Base-by-base conservation (phyloP, 2,888 invertebrate species). In the Notodonta dromedarius region DNA sequence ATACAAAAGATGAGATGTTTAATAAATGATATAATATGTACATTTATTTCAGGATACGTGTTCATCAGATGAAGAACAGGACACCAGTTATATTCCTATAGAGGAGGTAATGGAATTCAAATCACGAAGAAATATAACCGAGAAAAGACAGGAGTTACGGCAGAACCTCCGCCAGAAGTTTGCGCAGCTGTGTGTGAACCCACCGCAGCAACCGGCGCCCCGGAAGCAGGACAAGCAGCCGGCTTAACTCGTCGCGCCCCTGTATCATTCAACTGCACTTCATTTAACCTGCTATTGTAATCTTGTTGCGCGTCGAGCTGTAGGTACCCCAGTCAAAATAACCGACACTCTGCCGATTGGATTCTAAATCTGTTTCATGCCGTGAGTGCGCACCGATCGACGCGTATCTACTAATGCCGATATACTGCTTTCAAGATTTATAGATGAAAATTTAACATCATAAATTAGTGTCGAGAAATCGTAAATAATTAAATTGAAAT, bases 61-160 rank as follows among this genome's bases (percentile, higher is more conserved):
- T 93, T 96, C 97, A 73, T 96, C 96, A 71, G 97, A 96, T 67
- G 96, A 96, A 74, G 96, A 96, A 82, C 96, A 96, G 73, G 96
- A 96, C 78, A 95, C 94, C 76, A 95, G 96, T 92, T 96, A 96
- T 94, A 98, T 98, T 94, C 97, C 98, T 72, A 95, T 96, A 77
- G 98, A 98, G 90, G 98, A 98, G 87, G 96, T 98, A 72, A 94
- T 96, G 90, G 97, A 97, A 90, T 98, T 98, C 88, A 96, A 97
- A 93, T 96, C 96, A 73, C 96, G 96, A 83, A 95, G 95, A 84
- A 96, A 96, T 86, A 95, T 97, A 78, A 95, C 96, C 66, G 96
- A 97, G 82, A 96, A 97, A 90, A 96, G 98, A 73, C 95, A 96
- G 81, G 96, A 97, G 89, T 91, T 98, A 78, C 94, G 98, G 60